These are phyloP conservation scores for Ceratina australensis DNA, from an alignment of 1,140 invertebrate genomes.

Conservation along the genomic window DNA sequence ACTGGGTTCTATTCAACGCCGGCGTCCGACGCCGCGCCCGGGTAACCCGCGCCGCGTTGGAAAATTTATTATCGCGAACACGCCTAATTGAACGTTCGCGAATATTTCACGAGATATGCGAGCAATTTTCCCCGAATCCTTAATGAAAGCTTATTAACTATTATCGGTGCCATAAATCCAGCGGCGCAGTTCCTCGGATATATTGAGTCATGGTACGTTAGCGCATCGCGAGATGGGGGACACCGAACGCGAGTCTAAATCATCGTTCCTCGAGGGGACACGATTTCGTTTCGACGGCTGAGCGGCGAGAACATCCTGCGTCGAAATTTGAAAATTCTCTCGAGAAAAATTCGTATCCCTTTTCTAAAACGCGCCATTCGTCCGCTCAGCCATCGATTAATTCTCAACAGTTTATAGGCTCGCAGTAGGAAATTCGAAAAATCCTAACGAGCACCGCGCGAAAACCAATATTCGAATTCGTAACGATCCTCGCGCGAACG, in stretches of 20 bases:
- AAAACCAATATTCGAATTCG: conserved; percentile 15
- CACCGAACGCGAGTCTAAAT: neutral
- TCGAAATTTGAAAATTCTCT: no score
- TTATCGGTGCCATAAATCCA: conserved; percentile 39
- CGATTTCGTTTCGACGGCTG: conserved; percentile 20
- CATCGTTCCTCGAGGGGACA: conserved; percentile 9
- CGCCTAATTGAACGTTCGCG: conserved; percentile 38
- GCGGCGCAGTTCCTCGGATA: conserved; percentile 24
- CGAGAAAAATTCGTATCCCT: no score
- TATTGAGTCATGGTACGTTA: conserved; percentile 15
- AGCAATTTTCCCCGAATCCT: conserved; percentile 67
- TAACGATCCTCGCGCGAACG: neutral
- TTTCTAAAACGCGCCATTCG: no score
- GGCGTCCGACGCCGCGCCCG: neutral
- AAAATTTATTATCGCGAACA: conserved; percentile 36
- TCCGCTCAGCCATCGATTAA: no score
- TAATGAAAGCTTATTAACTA: conserved; percentile 60
- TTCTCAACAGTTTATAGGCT: neutral
- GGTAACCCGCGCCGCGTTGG: conserved; percentile 3
- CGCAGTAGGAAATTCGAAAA: neutral
- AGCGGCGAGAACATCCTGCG: no score
- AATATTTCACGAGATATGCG: conserved; percentile 56
- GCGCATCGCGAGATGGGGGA: neutral
- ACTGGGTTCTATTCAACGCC: conserved; percentile 26
- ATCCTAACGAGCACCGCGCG: neutral